Evolutionary conservation across 2,888 invertebrate genomes (phyloP).

Genomic region (Nasonovia ribisnigri): DNA sequence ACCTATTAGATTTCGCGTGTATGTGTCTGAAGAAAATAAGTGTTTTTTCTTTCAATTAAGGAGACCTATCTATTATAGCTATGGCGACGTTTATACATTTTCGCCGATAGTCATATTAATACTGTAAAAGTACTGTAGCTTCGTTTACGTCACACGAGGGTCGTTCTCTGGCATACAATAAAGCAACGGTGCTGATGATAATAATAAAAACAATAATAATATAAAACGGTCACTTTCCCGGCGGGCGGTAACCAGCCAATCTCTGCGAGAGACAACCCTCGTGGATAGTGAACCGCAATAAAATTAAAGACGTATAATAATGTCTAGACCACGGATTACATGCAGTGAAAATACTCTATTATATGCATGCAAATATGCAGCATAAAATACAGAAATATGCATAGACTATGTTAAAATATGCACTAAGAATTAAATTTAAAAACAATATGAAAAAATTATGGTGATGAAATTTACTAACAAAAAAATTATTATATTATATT

Average conservation of each 20-base stretch:
- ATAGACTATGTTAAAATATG: too few relatives aligned
- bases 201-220: conserved; percentile 17
- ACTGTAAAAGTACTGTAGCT: not conserved
- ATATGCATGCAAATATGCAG: too few relatives aligned
- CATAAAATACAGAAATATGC: too few relatives aligned
- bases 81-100: not conserved
- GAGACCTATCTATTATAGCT: not conserved
- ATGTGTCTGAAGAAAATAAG: not conserved
- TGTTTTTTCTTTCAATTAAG: not conserved
- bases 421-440: too few relatives aligned
- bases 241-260: not conserved
- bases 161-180: not conserved
- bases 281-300: not conserved
- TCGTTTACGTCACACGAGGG: not conserved
- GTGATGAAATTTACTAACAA: too few relatives aligned
- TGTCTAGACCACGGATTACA: too few relatives aligned
- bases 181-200: not conserved
- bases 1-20: not conserved
- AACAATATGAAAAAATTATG: too few relatives aligned
- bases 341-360: too few relatives aligned
- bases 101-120: not conserved
- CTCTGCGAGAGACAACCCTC: not conserved
- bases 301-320: not conserved
- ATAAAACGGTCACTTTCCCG: not conserved
- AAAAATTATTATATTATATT: too few relatives aligned